phyloP scores from a whole-genome alignment of 1,140 invertebrate species.

The Drosophila malerkotliana region DNA sequence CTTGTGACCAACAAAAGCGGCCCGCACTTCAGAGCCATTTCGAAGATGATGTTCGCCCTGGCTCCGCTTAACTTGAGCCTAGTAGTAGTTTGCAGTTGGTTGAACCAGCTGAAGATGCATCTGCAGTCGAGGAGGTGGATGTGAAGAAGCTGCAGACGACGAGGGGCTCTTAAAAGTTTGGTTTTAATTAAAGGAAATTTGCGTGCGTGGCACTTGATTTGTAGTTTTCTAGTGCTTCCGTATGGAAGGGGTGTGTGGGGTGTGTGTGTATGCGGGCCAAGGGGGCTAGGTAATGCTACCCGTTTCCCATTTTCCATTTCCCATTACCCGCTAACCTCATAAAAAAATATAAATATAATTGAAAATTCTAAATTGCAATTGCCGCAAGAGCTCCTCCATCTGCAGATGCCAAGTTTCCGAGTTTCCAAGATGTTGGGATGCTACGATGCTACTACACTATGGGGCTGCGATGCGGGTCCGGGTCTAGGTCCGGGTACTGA shows the following conservation, averaged over 20 bases:
- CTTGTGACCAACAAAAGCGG: constrained; percentile 31
- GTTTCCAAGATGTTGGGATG: constrained; percentile 40
- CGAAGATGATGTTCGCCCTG: constrained; percentile 45
- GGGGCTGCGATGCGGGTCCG: constrained; percentile 20
- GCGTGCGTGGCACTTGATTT: constrained; percentile 78
- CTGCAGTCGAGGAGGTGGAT: constrained; percentile 14
- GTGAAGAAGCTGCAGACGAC: constrained; percentile 30
- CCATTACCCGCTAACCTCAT: constrained; percentile 23
- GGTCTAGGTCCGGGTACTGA: background rate
- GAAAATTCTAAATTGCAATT: constrained; percentile 80
- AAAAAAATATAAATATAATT: constrained; percentile 76
- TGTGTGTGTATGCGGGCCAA: constrained; percentile 26
- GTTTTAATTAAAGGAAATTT: constrained; percentile 81
- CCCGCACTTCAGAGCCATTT: constrained; percentile 36
- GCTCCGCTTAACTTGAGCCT: constrained; percentile 32
- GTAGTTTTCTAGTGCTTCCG: constrained; percentile 70
- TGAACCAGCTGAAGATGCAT: constrained; percentile 35
- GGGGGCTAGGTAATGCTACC: background rate
- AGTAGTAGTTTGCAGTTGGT: constrained; percentile 46
- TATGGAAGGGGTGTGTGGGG: background rate
- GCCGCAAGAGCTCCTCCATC: constrained; percentile 59
- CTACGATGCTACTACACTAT: constrained; percentile 12
- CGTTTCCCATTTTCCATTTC: constrained; percentile 1
- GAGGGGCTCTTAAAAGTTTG: constrained; percentile 74
- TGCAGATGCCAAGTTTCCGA: constrained; percentile 55